Conservation (phyloP, 1,140 invertebrate genomes). For the Orchesella cincta region DNA sequence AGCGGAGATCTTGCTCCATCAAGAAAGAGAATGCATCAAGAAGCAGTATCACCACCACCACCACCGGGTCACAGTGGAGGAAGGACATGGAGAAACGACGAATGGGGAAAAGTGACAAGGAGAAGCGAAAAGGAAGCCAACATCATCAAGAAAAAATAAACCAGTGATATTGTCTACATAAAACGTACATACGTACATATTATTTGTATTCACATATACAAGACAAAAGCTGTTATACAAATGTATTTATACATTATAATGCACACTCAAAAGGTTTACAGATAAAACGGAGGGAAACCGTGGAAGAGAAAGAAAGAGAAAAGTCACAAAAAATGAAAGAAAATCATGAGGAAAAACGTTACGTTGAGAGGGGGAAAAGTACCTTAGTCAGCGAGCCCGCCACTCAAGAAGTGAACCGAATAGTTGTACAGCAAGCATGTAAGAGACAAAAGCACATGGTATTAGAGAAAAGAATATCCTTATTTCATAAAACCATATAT, state of each 20-base stretch:
- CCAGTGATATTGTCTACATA: neutral
- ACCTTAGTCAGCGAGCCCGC: slow-evolving; percentile 9
- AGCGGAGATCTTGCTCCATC: too few relatives aligned
- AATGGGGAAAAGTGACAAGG: neutral
- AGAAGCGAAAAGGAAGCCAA: neutral
- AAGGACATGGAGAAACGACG: too few relatives aligned
- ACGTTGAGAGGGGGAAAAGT: neutral
- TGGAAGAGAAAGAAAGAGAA: neutral
- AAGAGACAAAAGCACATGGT: slow-evolving; percentile 10
- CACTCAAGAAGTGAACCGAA: neutral
- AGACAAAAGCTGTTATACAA: too few relatives aligned
- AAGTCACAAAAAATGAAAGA: neutral
- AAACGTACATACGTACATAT: too few relatives aligned
- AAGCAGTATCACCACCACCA: too few relatives aligned
- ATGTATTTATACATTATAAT: too few relatives aligned
- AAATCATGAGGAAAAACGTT: neutral
- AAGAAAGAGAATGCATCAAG: too few relatives aligned
- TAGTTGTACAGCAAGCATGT: too few relatives aligned
- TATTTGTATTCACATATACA: too few relatives aligned
- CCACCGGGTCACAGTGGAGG: too few relatives aligned
- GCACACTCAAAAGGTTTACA: neutral
- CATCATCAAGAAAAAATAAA: neutral
- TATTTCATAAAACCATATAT: neutral
- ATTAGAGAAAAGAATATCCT: neutral
- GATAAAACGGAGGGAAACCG: neutral